phyloP scores from a whole-genome alignment of 1,140 invertebrate species.

The Protaetia brevitarsis region DNA sequence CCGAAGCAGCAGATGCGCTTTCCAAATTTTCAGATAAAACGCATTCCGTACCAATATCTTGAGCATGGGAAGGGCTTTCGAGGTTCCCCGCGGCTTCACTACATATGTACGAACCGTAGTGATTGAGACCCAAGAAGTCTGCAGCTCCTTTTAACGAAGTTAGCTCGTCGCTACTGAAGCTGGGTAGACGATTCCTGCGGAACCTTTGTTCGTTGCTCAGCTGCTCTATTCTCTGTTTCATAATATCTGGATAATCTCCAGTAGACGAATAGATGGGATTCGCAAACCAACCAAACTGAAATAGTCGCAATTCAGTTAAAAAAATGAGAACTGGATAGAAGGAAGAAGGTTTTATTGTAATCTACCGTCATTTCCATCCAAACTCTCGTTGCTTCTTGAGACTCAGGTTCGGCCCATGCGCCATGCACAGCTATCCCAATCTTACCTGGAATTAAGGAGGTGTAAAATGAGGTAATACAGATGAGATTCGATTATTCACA shows the following conservation, averaged over 20 bases:
- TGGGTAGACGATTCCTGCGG: conserved; percentile 56
- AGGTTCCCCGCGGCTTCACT: background rate
- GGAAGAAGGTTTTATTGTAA: conserved; percentile 19
- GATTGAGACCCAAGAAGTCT: conserved; percentile 53
- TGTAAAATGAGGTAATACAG: background rate
- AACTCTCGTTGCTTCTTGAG: conserved; percentile 50
- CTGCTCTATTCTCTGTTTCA: conserved; percentile 54
- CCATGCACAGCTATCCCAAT: conserved; percentile 52
- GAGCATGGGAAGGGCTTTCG: background rate
- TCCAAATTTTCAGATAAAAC: background rate
- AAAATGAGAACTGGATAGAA: background rate
- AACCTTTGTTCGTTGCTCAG: conserved; percentile 53
- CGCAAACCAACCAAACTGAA: conserved; percentile 61
- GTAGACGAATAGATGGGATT: conserved; percentile 58
- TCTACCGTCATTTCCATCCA: conserved; percentile 51
- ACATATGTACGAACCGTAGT: conserved; percentile 50
- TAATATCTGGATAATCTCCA: conserved; percentile 60
- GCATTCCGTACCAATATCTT: background rate
- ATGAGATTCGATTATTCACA: background rate
- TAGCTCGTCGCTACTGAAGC: conserved; percentile 55
- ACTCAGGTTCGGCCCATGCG: conserved; percentile 49
- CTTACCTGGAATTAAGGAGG: conserved; percentile 36
- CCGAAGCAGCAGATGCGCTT: conserved; percentile 28
- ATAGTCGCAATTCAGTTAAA: conserved; percentile 23
- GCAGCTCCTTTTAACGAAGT: conserved; percentile 48